Base-by-base conservation (phyloP, 2,113 vertebrate genomes). In the Puffinus mauretanicus region DNA sequence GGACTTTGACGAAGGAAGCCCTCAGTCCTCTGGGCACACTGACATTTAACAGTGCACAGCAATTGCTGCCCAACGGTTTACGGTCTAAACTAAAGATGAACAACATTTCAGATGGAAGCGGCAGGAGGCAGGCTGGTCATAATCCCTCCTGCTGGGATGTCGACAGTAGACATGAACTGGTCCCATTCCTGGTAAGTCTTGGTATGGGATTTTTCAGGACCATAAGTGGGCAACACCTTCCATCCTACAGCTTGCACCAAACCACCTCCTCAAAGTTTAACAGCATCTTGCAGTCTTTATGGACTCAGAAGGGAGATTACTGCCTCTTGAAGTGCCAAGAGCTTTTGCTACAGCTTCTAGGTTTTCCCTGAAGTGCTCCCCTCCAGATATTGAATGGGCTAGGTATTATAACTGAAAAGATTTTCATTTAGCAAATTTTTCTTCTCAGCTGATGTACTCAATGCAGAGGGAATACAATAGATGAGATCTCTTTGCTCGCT, bases 371-470 rank as follows among this genome's bases (percentile, higher is more conserved):
- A 93, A 94, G 73, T 96, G 67, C 46, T 94, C 26, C 62, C 44
- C 64, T 77, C 49, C 67, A 94, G 70, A 42, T 93, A 62, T 19
- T 89, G 89, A 95, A 82, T 54, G 64, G 34, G 47, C 29, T 46
- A 86, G 55, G 83, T 83, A 90, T 82, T 95, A 88, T 58, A 92
- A 83, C 61, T 62, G 47, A 73, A 86, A 96, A 94, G 42, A 87
- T 55, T 72, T 96, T 89, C 16, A 67, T 91, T 83, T 93, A 94
- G 82, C 76, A 90, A 46, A 3, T 70, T 79, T 82, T 90, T 87
- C 36, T 70, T 88, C 71, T 87, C 62, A 91, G 40, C 40, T 69
- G 54, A 80, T 69, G 38, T 46, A 90, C 46, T 84, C 34, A 71
- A 6, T 18, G 44, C 66, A 93, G 54, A 85, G 38, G 18, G 27